Evolutionary conservation across 1,140 invertebrate genomes (phyloP), one percentile per base, ranked within the genome.

Genomic region (Batillaria attramentaria): DNA sequence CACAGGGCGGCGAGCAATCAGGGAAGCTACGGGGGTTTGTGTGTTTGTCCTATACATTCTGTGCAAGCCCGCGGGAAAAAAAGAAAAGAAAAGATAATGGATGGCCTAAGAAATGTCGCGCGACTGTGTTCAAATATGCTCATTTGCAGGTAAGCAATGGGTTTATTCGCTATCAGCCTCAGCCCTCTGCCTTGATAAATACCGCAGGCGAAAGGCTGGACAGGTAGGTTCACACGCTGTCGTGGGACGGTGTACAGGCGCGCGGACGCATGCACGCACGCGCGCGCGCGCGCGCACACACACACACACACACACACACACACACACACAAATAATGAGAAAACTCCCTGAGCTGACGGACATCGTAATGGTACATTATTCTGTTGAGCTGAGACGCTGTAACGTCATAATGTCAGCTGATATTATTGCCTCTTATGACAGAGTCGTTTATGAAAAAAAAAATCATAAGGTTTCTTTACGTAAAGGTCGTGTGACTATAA

Each of bases 71-170:
- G n/a, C n/a, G n/a, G n/a, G n/a, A n/a, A n/a, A n/a, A n/a, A n/a
- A n/a, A n/a, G n/a, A n/a, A n/a, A n/a, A n/a, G n/a, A n/a, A n/a
- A n/a, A n/a, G n/a, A n/a, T n/a, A n/a, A n/a, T 62, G 57, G 57
- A 62, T 28, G 57, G 57, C n/a, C 57, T 28, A 62, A 62, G 57
- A 62, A n/a, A 13, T 8, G 57, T 24, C 57, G 24, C n/a, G 57
- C n/a, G 57, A 24, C 57, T 62, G n/a, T 62, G 57, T 62, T 24
- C 57, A 62, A 62, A 62, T 31, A 62, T n/a, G 57, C 57, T 62
- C 57, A 62, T 62, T 62, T 62, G 33, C 57, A 62, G 57, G 57
- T 62, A 62, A 62, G 57, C 57, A 62, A 24, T 62, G n/a, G 10
- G 1, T 1, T 3, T 62, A 28, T 62, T 62, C 6, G 3, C 8